These are phyloP conservation scores for Rafetus swinhoei DNA, from an alignment of 2,113 vertebrate species.

Conservation along the genomic window DNA sequence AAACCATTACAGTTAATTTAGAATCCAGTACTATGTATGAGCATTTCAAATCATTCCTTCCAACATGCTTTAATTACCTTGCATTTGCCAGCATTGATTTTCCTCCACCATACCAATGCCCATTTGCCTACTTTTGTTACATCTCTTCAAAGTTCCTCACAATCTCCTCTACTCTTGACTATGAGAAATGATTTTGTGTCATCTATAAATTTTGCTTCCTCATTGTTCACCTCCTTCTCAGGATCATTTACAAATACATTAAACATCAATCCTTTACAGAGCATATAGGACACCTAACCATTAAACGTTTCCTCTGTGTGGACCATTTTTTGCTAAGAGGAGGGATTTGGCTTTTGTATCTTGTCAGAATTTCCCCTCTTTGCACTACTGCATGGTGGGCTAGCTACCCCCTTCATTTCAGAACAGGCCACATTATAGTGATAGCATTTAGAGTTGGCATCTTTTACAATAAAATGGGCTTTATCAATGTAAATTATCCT, in stretches of 20 bases:
- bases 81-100: not conserved
- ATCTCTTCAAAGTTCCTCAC: not conserved
- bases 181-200: not conserved
- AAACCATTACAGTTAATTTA: rapidly evolving
- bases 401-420: constrained; percentile 13
- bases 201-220: not conserved
- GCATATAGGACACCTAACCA: rapidly evolving
- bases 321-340: not conserved
- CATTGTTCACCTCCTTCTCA: not conserved
- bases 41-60: not conserved
- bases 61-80: not conserved
- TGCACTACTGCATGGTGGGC: not conserved
- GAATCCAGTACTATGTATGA: not conserved
- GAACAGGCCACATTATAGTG: too few species aligned
- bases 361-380: constrained; percentile 6
- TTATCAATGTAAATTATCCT: constrained; percentile 48
- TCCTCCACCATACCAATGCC: not conserved
- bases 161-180: not conserved
- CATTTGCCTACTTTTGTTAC: not conserved
- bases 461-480: not conserved
- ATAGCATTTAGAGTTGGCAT: too few species aligned
- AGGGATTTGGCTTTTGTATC: not conserved
- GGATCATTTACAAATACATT: constrained; percentile 19
- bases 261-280: not conserved
- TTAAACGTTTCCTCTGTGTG: constrained; percentile 17